These are phyloP conservation scores for Chymomyza procnemis DNA, from an alignment of 2,888 invertebrate species.

Conservation along the genomic window DNA sequence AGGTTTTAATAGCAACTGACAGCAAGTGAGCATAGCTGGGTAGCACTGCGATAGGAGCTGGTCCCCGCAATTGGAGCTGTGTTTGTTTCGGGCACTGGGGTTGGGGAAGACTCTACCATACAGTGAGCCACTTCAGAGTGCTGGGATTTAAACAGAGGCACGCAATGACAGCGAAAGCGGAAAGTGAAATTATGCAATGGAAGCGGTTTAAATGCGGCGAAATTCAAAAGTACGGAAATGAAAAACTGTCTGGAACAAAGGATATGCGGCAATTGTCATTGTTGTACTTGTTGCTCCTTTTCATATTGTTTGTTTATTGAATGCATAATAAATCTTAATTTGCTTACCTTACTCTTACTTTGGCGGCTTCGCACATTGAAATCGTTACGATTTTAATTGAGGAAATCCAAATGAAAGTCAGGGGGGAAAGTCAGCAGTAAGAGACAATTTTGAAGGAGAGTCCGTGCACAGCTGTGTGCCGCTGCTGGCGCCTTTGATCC, in stretches of 20 bases:
- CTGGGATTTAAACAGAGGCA: constrained; percentile 35
- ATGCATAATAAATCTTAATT: constrained; percentile 70
- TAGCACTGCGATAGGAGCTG: background rate
- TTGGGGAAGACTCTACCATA: background rate
- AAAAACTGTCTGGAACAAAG: constrained; percentile 15
- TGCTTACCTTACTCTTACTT: constrained; percentile 59
- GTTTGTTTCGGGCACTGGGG: background rate
- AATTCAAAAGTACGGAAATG: constrained; percentile 35
- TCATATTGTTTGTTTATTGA: constrained; percentile 62
- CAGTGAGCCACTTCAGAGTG: constrained; percentile 55
- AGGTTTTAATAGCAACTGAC: constrained; percentile 47
- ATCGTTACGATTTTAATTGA: constrained; percentile 29
- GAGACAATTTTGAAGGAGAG: constrained; percentile 23
- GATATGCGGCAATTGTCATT: constrained; percentile 32
- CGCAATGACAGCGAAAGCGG: constrained; percentile 50
- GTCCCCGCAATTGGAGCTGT: background rate
- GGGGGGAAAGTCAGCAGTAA: constrained; percentile 48
- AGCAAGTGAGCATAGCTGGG: constrained; percentile 1
- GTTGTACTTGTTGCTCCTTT: constrained; percentile 18
- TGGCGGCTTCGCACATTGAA: constrained; percentile 54
- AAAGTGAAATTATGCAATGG: constrained; percentile 41
- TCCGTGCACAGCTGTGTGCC: constrained; percentile 42
- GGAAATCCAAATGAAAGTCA: constrained; percentile 66
- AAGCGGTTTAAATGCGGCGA: background rate
- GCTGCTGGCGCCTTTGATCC: constrained; percentile 74